phyloP scores from a whole-genome alignment of 2,113 vertebrate genomes.

The Protomyctophum bolini region DNA sequence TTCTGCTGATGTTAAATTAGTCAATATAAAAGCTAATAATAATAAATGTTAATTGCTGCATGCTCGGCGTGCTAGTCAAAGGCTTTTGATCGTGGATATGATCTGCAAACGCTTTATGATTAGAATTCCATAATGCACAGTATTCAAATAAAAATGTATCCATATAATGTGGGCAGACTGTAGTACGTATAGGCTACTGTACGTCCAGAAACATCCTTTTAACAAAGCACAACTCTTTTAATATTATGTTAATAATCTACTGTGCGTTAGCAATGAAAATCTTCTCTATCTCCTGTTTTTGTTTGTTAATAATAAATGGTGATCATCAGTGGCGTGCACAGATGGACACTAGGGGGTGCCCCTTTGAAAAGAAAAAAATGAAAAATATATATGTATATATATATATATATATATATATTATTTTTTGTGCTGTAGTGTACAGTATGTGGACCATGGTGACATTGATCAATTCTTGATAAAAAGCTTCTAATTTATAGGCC shows the following conservation, averaged over 20 bases:
- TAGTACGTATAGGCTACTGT: too few relatives aligned
- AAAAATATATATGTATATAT: conserved; percentile 30
- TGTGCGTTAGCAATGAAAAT: too few relatives aligned
- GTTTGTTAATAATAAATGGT: neutral
- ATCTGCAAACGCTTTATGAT: conserved; percentile 5
- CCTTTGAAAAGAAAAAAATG: too few relatives aligned
- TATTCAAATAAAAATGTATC: too few relatives aligned
- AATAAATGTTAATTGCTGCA: neutral
- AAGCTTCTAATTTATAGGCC: too few relatives aligned
- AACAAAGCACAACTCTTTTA: too few relatives aligned
- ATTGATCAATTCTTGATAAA: too few relatives aligned
- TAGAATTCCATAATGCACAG: conserved; percentile 36
- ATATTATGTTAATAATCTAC: too few relatives aligned
- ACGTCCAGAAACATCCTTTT: too few relatives aligned
- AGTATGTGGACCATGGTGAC: conserved; percentile 44
- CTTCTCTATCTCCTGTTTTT: neutral
- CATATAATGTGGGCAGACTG: too few relatives aligned
- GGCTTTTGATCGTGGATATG: neutral
- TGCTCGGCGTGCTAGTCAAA: neutral
- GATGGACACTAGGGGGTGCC: too few relatives aligned
- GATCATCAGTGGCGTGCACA: too few relatives aligned
- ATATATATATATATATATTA: conserved; percentile 6
- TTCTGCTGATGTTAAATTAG: neutral
- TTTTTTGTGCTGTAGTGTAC: conserved; percentile 13
- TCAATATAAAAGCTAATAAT: neutral